Evolutionary conservation across 1,140 invertebrate genomes (phyloP).

Genomic region (Cherax quadricarinatus): DNA sequence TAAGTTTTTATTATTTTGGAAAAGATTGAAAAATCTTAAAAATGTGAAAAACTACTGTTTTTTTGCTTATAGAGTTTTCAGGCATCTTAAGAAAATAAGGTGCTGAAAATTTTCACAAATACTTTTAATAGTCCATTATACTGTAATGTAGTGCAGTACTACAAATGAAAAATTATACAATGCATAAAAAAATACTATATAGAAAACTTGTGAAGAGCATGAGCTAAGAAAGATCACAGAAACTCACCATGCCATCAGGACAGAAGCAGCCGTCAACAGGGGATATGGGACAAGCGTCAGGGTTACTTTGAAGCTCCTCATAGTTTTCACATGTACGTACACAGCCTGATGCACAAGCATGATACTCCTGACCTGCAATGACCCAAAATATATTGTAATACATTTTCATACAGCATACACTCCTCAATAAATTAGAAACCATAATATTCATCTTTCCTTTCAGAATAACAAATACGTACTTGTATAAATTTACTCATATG

Average conservation of each 20-base stretch:
- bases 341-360: constrained; percentile 83
- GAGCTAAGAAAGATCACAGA: constrained; percentile 32
- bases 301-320: constrained; percentile 75
- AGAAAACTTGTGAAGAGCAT: background rate
- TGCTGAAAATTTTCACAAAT: too few species aligned
- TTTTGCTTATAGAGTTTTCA: too few species aligned
- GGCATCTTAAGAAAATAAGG: too few species aligned
- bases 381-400: background rate
- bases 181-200: background rate
- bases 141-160: too few species aligned
- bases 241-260: constrained; percentile 81
- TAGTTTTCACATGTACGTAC: constrained; percentile 83
- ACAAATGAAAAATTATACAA: background rate
- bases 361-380: constrained; percentile 81
- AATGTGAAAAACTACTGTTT: too few species aligned
- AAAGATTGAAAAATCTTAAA: too few species aligned
- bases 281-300: constrained; percentile 74
- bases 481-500: background rate
- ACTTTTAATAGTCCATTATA: too few species aligned
- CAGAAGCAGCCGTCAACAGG: constrained; percentile 89
- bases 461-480: background rate
- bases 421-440: too few species aligned
- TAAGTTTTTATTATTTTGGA: too few species aligned
- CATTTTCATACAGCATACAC: too few species aligned
- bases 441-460: too few species aligned